Conservation (phyloP, 2,888 invertebrate genomes). For the Ganaspis brasiliensis region DNA sequence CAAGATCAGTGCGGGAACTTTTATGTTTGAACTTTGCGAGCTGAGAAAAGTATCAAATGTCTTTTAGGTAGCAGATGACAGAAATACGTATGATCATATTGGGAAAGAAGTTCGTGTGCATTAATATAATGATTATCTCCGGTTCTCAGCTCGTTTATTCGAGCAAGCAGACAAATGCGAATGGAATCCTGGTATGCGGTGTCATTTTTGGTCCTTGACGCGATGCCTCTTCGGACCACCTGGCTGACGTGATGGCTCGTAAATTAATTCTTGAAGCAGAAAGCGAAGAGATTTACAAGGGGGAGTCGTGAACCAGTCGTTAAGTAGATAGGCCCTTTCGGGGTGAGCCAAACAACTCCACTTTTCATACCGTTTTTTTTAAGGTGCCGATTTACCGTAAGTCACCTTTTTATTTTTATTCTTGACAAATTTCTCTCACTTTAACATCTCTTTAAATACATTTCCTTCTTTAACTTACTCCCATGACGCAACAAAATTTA, state of each 20-base stretch:
- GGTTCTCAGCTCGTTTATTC: constrained; percentile 27
- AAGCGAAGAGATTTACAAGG: constrained; percentile 40
- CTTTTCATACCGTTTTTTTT: constrained; percentile 39
- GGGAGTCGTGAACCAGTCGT: constrained; percentile 38
- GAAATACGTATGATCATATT: constrained; percentile 43
- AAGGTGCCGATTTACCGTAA: constrained; percentile 30
- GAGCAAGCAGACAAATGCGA: constrained; percentile 42
- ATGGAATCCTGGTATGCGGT: constrained; percentile 42
- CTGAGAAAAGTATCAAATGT: constrained; percentile 23
- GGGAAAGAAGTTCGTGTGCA: constrained; percentile 35
- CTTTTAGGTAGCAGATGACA: constrained; percentile 39
- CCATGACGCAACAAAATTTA: background rate
- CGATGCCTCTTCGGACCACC: constrained; percentile 45
- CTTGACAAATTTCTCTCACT: constrained; percentile 31
- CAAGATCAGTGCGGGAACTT: constrained; percentile 9
- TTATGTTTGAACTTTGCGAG: background rate
- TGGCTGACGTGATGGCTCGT: constrained; percentile 44
- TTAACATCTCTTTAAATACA: constrained; percentile 27
- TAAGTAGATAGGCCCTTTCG: constrained; percentile 41
- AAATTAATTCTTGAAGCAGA: constrained; percentile 44
- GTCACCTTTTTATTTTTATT: constrained; percentile 14
- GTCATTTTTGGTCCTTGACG: constrained; percentile 43
- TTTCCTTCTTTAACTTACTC: background rate
- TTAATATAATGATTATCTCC: constrained; percentile 40
- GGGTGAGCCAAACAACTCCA: constrained; percentile 41